Percentiles rank a stretch among this genome's conserved stretches.
Conservation (phyloP, 1,140 invertebrate species). For the Hyposmocoma kahamanoa region DNA sequence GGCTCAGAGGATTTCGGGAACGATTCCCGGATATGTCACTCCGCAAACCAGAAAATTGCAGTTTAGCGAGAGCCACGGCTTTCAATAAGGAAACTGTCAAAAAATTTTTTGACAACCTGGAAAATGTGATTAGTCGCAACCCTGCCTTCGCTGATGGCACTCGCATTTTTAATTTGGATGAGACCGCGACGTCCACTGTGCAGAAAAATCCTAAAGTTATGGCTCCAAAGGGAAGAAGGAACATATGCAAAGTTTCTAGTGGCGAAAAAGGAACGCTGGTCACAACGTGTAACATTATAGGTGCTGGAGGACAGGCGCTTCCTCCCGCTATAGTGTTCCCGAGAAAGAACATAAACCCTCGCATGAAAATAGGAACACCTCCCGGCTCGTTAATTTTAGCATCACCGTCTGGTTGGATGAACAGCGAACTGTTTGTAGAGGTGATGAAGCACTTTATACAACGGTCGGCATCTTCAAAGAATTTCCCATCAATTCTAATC, state of each 20-base stretch:
- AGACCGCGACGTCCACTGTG: slow-evolving; percentile 66
- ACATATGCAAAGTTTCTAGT: slow-evolving; percentile 54
- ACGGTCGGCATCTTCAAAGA: slow-evolving; percentile 15
- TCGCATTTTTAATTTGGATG: slow-evolving; percentile 52
- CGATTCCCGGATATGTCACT: too few species aligned
- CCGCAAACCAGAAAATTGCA: too few species aligned
- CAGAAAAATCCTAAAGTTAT: slow-evolving; percentile 38
- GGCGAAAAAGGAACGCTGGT: slow-evolving; percentile 58
- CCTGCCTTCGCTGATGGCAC: slow-evolving; percentile 13
- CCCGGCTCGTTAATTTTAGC: slow-evolving; percentile 36
- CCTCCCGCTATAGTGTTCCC: slow-evolving; percentile 65
- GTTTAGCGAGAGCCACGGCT: not conserved
- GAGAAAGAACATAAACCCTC: slow-evolving; percentile 30
- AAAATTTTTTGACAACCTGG: slow-evolving; percentile 15
- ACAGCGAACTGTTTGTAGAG: slow-evolving; percentile 29
- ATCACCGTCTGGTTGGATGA: slow-evolving; percentile 46
- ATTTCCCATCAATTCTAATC: slow-evolving; percentile 17
- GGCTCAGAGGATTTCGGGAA: too few species aligned
- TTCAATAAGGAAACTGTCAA: not conserved
- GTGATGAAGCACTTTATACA: slow-evolving; percentile 48
- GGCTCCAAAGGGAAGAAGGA: slow-evolving; percentile 44
- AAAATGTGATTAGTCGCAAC: slow-evolving; percentile 6
- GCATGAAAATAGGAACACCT: slow-evolving; percentile 41
- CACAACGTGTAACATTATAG: slow-evolving; percentile 42
- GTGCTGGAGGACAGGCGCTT: slow-evolving; percentile 45